Conservation (phyloP, 2,888 invertebrate genomes). For the Parnassius glacialis region DNA sequence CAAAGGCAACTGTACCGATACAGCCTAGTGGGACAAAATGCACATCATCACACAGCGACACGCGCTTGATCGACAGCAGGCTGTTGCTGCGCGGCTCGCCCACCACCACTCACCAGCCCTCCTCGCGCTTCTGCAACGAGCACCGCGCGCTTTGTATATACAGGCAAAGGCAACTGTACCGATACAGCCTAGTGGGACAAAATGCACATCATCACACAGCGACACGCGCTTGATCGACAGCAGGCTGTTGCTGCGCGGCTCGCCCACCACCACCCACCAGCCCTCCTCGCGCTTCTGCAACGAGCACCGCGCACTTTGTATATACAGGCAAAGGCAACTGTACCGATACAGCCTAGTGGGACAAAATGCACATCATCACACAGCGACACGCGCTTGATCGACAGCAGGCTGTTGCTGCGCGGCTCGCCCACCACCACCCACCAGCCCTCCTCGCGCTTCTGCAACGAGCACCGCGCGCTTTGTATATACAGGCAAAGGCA, state of each 20-base stretch:
- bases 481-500: slow-evolving; percentile 27
- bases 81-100: slow-evolving; percentile 97
- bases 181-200: slow-evolving; percentile 58
- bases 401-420: slow-evolving; percentile 94
- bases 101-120: slow-evolving; percentile 99
- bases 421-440: slow-evolving; percentile 99
- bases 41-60: slow-evolving; percentile 86
- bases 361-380: no score
- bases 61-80: slow-evolving; percentile 96
- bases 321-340: slow-evolving; percentile 17
- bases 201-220: slow-evolving; percentile 55
- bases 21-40: no score
- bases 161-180: no score
- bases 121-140: slow-evolving; percentile 88
- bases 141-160: slow-evolving; percentile 18
- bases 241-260: slow-evolving; percentile 95
- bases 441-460: slow-evolving; percentile 96
- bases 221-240: slow-evolving; percentile 98
- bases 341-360: no score
- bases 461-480: slow-evolving; percentile 29
- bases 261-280: slow-evolving; percentile 99
- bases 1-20: no score
- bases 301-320: slow-evolving; percentile 15
- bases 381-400: slow-evolving; percentile 97
- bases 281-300: slow-evolving; percentile 93